Percentiles rank a stretch among this genome's conserved stretches.
Evolutionary conservation across 2,113 vertebrate genomes (phyloP).

Genomic region (Pycnonotus jocosus): DNA sequence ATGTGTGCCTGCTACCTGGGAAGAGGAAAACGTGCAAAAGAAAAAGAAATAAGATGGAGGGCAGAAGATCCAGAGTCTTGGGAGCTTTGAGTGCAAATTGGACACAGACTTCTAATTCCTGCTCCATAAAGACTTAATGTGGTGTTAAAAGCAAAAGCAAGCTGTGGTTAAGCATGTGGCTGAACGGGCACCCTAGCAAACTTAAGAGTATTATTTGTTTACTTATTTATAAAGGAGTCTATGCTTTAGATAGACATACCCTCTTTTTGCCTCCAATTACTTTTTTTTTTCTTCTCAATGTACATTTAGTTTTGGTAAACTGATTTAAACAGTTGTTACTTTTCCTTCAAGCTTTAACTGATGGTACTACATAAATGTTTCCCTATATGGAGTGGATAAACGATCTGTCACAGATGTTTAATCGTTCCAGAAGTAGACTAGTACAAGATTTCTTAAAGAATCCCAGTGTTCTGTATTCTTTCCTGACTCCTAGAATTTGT

Average conservation of each 20-base stretch:
- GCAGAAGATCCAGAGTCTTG: neutral
- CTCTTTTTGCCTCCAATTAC: constrained; percentile 13
- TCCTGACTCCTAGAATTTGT: constrained; percentile 50
- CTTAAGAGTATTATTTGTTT: constrained; percentile 50
- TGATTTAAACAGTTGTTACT: constrained; percentile 27
- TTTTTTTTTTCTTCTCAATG: neutral
- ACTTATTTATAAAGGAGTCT: constrained; percentile 60
- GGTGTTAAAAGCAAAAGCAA: neutral
- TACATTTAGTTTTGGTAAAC: constrained; percentile 32
- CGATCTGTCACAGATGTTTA: constrained; percentile 38
- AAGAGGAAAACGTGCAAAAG: neutral
- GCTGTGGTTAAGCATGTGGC: neutral
- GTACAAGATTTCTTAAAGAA: constrained; percentile 47
- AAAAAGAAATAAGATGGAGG: neutral
- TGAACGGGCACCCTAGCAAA: constrained; percentile 9
- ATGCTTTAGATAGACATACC: constrained; percentile 26
- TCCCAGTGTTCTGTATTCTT: constrained; percentile 53
- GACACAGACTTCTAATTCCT: constrained; percentile 9
- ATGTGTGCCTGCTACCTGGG: constrained; percentile 46
- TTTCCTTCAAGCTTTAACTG: constrained; percentile 40
- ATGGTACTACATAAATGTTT: constrained; percentile 49
- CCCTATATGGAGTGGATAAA: constrained; percentile 34
- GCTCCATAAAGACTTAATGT: neutral
- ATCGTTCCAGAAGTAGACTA: constrained; percentile 47
- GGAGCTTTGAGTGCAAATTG: neutral